Evolutionary conservation across 2,888 invertebrate genomes (phyloP).

Genomic region (Macrophya alboannulata): DNA sequence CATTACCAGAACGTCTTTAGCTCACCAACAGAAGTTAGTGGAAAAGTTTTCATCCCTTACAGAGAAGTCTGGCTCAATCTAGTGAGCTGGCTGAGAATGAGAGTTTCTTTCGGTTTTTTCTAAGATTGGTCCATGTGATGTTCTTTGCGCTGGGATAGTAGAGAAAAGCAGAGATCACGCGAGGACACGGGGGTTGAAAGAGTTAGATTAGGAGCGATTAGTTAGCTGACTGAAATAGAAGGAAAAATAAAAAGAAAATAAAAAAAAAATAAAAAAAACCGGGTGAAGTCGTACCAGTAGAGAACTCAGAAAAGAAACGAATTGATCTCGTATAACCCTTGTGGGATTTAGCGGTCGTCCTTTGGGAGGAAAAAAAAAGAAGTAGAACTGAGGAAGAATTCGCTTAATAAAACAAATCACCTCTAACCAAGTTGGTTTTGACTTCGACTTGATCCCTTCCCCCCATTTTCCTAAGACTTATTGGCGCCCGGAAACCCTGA

Average conservation of each 20-base stretch:
- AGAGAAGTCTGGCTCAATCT: not conserved
- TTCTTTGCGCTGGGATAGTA: not conserved
- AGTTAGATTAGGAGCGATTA: slow-evolving; percentile 48
- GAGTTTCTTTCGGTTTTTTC: slow-evolving; percentile 9
- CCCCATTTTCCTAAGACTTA: slow-evolving; percentile 28
- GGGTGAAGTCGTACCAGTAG: slow-evolving; percentile 27
- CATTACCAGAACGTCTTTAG: not conserved
- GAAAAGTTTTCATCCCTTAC: slow-evolving; percentile 40
- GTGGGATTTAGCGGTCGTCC: slow-evolving; percentile 42
- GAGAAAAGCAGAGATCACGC: slow-evolving; percentile 11
- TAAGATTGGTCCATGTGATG: slow-evolving; percentile 26
- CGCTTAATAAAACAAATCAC: slow-evolving; percentile 54
- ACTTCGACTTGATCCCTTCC: slow-evolving; percentile 26
- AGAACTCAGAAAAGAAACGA: slow-evolving; percentile 42
- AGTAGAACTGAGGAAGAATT: slow-evolving; percentile 29
- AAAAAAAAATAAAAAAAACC: not conserved
- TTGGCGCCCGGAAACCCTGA: slow-evolving; percentile 8
- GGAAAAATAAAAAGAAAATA: not conserved
- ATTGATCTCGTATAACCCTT: slow-evolving; percentile 50
- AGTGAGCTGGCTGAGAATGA: not conserved
- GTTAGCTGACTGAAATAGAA: not conserved
- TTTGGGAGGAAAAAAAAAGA: slow-evolving; percentile 10
- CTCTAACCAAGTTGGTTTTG: slow-evolving; percentile 47
- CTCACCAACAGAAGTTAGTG: not conserved
- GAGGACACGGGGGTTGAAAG: slow-evolving; percentile 24